Percentiles rank a stretch among this genome's conserved stretches.
These are phyloP conservation scores for Drosophila ezoana DNA, from an alignment of 2,888 invertebrate species.

Conservation along the genomic window DNA sequence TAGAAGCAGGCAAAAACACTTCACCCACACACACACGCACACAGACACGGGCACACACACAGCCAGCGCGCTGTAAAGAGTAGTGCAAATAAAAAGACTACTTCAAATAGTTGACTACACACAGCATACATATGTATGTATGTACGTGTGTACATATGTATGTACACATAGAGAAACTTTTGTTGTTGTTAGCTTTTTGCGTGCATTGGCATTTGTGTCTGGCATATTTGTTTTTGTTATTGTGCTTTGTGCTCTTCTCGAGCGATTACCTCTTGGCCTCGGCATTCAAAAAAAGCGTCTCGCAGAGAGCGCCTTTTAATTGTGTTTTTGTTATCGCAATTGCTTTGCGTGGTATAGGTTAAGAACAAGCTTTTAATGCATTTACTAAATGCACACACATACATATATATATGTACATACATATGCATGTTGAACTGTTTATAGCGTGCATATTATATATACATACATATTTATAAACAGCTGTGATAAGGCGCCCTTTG, in stretches of 20 bases:
- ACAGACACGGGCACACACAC: slow-evolving; percentile 21
- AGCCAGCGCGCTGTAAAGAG: slow-evolving; percentile 45
- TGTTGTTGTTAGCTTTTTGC: slow-evolving; percentile 47
- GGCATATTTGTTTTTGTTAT: slow-evolving; percentile 38
- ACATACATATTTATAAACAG: slow-evolving; percentile 26
- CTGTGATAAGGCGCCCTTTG: slow-evolving; percentile 63
- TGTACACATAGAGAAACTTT: slow-evolving; percentile 39
- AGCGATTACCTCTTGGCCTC: slow-evolving; percentile 70
- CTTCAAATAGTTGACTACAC: slow-evolving; percentile 49
- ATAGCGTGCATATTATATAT: slow-evolving; percentile 11
- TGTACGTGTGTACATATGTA: not conserved
- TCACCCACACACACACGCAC: slow-evolving; percentile 51
- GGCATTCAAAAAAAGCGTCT: slow-evolving; percentile 58
- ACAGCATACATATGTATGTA: slow-evolving; percentile 1
- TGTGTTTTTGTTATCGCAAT: slow-evolving; percentile 59
- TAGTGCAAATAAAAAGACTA: slow-evolving; percentile 60
- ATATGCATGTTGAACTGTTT: slow-evolving; percentile 15
- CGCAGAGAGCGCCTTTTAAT: slow-evolving; percentile 55
- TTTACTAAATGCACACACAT: slow-evolving; percentile 10
- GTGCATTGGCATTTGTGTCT: slow-evolving; percentile 52
- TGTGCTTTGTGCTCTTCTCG: slow-evolving; percentile 45
- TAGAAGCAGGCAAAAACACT: slow-evolving; percentile 59
- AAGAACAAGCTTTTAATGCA: slow-evolving; percentile 57
- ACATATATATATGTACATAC: not conserved
- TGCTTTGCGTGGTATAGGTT: slow-evolving; percentile 67